A percentile compares a stretch with the other conserved stretches of the same genome.
These are phyloP conservation scores for Acleris emargana DNA, from an alignment of 2,888 invertebrate species.

Conservation along the genomic window DNA sequence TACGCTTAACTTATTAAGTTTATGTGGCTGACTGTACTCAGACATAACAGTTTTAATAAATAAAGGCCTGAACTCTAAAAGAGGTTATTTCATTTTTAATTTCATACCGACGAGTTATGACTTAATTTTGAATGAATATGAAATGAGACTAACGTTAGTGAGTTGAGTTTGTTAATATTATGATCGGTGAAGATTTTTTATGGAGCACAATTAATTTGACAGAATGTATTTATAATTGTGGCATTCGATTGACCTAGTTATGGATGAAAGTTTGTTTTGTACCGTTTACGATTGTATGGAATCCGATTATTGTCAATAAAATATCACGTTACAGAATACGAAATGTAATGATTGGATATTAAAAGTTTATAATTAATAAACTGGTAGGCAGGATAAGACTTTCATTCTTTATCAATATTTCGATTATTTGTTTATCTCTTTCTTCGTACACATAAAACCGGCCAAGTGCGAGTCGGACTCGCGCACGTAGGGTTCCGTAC, in stretches of 20 bases:
- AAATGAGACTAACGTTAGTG: not conserved
- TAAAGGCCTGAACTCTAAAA: not conserved
- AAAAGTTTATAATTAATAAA: too few species aligned
- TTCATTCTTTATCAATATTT: too few species aligned
- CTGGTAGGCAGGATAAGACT: too few species aligned
- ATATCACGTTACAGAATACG: not conserved
- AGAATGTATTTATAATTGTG: conserved; percentile 12
- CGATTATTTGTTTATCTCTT: too few species aligned
- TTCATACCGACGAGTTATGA: not conserved
- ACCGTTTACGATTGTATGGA: not conserved
- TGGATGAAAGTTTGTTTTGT: conserved; percentile 14
- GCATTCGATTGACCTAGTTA: conserved; percentile 7
- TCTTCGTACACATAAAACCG: too few species aligned
- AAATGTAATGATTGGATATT: too few species aligned
- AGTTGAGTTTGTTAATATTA: not conserved
- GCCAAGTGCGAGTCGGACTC: too few species aligned
- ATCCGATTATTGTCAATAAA: not conserved
- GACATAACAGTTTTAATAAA: conserved; percentile 7
- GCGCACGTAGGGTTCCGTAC: too few species aligned
- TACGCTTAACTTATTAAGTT: conserved; percentile 42
- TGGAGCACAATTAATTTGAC: conserved; percentile 15
- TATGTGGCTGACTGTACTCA: conserved; percentile 41
- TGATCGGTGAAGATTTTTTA: conserved; percentile 1
- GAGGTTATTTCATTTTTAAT: not conserved
- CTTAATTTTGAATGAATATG: conserved; percentile 2